Evolutionary conservation across 2,888 invertebrate species (phyloP), one percentile per base, ranked within the genome.

Genomic region (Melanophora roralis): DNA sequence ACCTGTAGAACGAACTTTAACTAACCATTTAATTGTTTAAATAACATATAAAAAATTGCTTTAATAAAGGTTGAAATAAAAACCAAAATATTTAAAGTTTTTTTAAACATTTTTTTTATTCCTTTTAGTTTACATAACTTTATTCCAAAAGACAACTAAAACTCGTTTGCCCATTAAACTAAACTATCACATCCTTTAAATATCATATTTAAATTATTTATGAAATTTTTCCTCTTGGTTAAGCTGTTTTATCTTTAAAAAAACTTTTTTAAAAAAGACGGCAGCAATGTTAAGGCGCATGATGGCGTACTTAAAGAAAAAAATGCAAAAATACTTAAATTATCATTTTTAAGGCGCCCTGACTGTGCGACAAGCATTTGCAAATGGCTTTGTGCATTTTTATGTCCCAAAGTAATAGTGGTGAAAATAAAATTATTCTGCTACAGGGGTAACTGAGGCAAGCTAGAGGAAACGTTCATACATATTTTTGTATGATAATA

Each of bases 401-500:
- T 57, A 21, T 68, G 55, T 14, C 68, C 59, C 21, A 51, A 60
- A 72, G 45, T 51, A 65, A 71, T 59, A 23, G 49, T 59, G 64
- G 40, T 45, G 23, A 67, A 34, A 27, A 67, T 34, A 59, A 67
- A 59, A 59, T 23, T 60, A 67, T 55, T 45, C 60, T 21, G 53
- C 55, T 59, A 27, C 9, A 40, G 38, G 71, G 59, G 49, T 36
- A 77, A 64, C 59, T 59, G 49, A 64, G 64, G 14, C 19, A 65
- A 65, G 40, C 34, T 59, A 5, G 1, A 59, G 2, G 21, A 27
- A 27, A 27, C 27, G 4, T 27, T 5, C 27, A 27, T 6, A 27
- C 6, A 6, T 27, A 27, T 27, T 27, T 27, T 5, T 27, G 27
- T 27, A 23, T 40, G n/a, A n/a, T n/a, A n/a, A 40, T 8, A 60